These are phyloP conservation scores for Gryon sp. DNA, from an alignment of 1,140 invertebrate genomes.

Conservation along the genomic window DNA sequence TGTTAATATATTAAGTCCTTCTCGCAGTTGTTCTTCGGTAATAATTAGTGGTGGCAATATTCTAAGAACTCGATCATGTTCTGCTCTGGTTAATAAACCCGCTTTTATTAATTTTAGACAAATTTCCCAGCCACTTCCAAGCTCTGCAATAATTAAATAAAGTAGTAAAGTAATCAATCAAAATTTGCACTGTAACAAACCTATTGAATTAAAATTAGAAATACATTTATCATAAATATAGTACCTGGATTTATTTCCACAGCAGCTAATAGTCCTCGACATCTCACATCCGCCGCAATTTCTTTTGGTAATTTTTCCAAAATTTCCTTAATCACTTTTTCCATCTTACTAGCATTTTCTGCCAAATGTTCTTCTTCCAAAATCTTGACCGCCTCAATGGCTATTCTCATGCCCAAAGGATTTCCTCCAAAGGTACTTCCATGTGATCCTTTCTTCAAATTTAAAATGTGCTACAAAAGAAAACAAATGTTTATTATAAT, in stretches of 20 bases:
- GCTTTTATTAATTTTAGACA: slow-evolving; percentile 85
- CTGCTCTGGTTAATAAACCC: slow-evolving; percentile 88
- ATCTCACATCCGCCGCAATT: slow-evolving; percentile 84
- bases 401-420: slow-evolving; percentile 87
- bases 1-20: slow-evolving; percentile 81
- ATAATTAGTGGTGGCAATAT: slow-evolving; percentile 88
- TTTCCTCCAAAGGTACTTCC: slow-evolving; percentile 93
- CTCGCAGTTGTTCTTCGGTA: slow-evolving; percentile 82
- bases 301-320: slow-evolving; percentile 83
- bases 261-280: slow-evolving; percentile 89
- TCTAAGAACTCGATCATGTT: slow-evolving; percentile 87
- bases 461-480: slow-evolving; percentile 83
- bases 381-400: slow-evolving; percentile 80
- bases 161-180: too few species aligned
- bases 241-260: slow-evolving; percentile 85
- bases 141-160: slow-evolving; percentile 78
- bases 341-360: slow-evolving; percentile 86
- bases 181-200: too few species aligned
- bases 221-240: neutral
- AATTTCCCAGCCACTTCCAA: slow-evolving; percentile 85
- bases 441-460: slow-evolving; percentile 88
- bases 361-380: slow-evolving; percentile 87
- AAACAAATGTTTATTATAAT: slow-evolving; percentile 4
- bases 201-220: neutral
- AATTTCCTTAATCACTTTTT: slow-evolving; percentile 83